Percentiles rank a stretch among this genome's conserved stretches.
Conservation (phyloP, 2,797 vertebrate species). For the Syngnathus acus region DNA sequence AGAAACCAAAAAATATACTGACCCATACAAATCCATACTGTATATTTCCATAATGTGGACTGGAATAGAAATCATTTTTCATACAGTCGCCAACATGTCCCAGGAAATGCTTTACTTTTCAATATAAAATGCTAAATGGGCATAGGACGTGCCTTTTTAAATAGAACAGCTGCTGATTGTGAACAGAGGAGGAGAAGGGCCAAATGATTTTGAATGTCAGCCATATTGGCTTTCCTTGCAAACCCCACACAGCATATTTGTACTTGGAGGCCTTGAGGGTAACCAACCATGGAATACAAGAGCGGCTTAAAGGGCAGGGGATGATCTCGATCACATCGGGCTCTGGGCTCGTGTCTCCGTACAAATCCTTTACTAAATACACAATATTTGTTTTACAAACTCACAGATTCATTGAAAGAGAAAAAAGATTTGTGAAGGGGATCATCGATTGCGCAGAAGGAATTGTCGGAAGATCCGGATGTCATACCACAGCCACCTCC, state of each 20-base stretch:
- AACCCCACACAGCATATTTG: slow-evolving; percentile 46
- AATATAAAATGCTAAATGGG: neutral
- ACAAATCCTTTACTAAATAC: neutral
- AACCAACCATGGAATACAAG: slow-evolving; percentile 38
- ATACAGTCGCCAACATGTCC: neutral
- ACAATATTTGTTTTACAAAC: neutral
- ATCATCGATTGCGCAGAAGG: too few relatives aligned
- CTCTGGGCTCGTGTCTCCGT: neutral
- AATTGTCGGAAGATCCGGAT: too few relatives aligned
- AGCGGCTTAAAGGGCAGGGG: neutral
- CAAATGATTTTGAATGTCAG: slow-evolving; percentile 56
- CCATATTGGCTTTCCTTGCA: slow-evolving; percentile 53
- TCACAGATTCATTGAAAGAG: neutral
- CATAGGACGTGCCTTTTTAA: slow-evolving; percentile 18
- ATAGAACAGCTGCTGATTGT: slow-evolving; percentile 49
- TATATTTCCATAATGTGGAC: neutral
- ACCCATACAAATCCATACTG: neutral
- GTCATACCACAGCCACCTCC: too few relatives aligned
- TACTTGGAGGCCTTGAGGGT: slow-evolving; percentile 50
- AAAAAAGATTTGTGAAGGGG: neutral
- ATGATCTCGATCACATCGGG: neutral
- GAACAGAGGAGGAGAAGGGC: slow-evolving; percentile 35
- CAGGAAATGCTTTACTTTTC: neutral
- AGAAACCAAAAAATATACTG: too few relatives aligned
- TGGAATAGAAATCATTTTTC: neutral